phyloP scores from a whole-genome alignment of 2,888 invertebrate genomes.

The Pheosia gnoma region DNA sequence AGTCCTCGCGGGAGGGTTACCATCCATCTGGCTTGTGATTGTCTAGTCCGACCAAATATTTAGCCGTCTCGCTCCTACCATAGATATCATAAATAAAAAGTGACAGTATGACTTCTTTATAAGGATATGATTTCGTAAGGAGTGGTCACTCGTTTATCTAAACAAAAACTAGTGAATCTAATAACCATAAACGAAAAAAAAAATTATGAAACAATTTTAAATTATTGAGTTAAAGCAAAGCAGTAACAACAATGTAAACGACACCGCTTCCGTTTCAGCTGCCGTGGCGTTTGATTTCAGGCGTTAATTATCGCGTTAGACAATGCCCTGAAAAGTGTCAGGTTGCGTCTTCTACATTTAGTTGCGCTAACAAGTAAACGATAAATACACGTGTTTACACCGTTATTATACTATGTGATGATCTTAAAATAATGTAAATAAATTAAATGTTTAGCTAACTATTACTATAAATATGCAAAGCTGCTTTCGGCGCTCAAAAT shows the following conservation, averaged over 20 bases:
- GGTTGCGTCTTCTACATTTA: constrained; percentile 4
- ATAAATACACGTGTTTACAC: neutral
- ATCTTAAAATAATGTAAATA: neutral
- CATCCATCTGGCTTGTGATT: too few species aligned
- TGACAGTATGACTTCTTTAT: too few species aligned
- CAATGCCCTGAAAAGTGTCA: constrained; percentile 10
- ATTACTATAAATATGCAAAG: too few species aligned
- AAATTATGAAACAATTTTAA: neutral
- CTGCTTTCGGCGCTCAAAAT: too few species aligned
- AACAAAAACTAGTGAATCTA: too few species aligned
- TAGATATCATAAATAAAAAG: too few species aligned
- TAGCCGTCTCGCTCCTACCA: too few species aligned
- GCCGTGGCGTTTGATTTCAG: constrained; percentile 5
- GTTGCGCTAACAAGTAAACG: constrained; percentile 3
- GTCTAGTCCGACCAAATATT: too few species aligned
- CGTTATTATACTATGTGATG: neutral
- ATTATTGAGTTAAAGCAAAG: constrained; percentile 3
- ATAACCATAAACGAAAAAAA: too few species aligned
- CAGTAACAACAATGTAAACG: constrained; percentile 7
- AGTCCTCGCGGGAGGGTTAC: too few species aligned
- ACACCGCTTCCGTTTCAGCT: constrained; percentile 6
- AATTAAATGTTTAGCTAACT: neutral
- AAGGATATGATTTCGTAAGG: too few species aligned
- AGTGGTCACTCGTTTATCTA: too few species aligned
- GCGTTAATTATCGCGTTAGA: constrained; percentile 8